These are phyloP conservation scores for Crossaster papposus DNA, from an alignment of 53 echinoderm and acorn worm species.

Conservation along the genomic window DNA sequence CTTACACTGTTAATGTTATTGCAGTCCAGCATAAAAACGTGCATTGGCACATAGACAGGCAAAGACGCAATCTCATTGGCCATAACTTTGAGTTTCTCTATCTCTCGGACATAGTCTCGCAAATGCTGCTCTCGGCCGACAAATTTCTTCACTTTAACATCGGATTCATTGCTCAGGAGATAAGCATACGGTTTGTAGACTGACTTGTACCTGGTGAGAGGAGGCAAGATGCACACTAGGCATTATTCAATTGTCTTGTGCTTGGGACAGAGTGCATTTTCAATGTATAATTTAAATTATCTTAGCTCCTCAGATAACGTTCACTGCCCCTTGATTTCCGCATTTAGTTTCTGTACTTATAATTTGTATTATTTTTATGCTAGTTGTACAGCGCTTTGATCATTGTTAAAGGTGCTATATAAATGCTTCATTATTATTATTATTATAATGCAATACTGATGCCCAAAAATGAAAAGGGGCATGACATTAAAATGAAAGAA, in stretches of 20 bases:
- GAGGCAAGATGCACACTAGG: neutral
- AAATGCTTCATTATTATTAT: too few species aligned
- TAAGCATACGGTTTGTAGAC: conserved; percentile 89
- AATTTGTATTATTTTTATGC: too few species aligned
- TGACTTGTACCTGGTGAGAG: conserved; percentile 72
- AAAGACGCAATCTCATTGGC: conserved; percentile 79
- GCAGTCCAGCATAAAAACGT: conserved; percentile 89
- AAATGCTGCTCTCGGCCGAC: conserved; percentile 90
- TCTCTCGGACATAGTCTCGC: conserved; percentile 94
- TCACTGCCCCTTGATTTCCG: too few species aligned
- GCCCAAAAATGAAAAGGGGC: too few species aligned
- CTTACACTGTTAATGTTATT: conserved; percentile 86
- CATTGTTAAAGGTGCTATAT: too few species aligned
- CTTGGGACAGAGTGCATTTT: too few species aligned
- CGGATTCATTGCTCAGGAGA: conserved; percentile 78
- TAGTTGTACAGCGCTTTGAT: too few species aligned
- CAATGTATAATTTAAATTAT: too few species aligned
- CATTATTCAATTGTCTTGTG: neutral
- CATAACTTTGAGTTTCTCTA: conserved; percentile 93
- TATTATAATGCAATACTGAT: too few species aligned
- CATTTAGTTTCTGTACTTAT: too few species aligned
- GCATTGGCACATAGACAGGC: conserved; percentile 95
- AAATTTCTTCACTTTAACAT: conserved; percentile 81
- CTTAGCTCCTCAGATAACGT: too few species aligned
- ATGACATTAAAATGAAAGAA: too few species aligned